Conservation (phyloP, 2,888 invertebrate genomes). For the Drosophila monieri region DNA sequence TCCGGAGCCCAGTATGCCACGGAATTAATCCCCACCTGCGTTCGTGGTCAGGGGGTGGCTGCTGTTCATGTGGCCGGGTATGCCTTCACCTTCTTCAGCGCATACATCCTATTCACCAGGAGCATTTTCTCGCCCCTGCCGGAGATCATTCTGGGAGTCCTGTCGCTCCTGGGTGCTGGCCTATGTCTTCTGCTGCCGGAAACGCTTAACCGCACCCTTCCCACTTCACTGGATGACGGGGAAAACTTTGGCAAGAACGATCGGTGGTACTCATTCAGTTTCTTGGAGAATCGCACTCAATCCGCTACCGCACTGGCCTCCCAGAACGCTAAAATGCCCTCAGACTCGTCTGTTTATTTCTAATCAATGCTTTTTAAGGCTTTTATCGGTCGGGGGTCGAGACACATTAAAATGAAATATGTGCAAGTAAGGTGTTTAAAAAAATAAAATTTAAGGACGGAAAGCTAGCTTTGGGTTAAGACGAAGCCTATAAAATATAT, state of each 20-base stretch:
- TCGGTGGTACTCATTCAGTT: slow-evolving; percentile 84
- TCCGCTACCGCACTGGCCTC: slow-evolving; percentile 63
- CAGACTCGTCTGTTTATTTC: slow-evolving; percentile 41
- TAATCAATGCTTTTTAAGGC: slow-evolving; percentile 8
- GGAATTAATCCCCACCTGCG: slow-evolving; percentile 87
- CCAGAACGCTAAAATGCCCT: slow-evolving; percentile 32
- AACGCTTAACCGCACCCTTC: slow-evolving; percentile 85
- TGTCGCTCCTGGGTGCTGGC: slow-evolving; percentile 85
- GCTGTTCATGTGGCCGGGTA: slow-evolving; percentile 87
- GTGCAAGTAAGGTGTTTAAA: too few relatives aligned
- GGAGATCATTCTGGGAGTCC: slow-evolving; percentile 85
- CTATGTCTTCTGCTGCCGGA: slow-evolving; percentile 87
- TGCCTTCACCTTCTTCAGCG: slow-evolving; percentile 86
- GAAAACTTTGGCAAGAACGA: slow-evolving; percentile 86
- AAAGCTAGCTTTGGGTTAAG: too few relatives aligned
- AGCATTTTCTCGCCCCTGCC: slow-evolving; percentile 84
- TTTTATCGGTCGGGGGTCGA: not conserved
- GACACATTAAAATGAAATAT: not conserved
- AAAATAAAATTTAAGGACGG: too few relatives aligned
- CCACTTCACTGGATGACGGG: slow-evolving; percentile 86
- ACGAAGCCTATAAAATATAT: too few relatives aligned
- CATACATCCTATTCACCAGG: slow-evolving; percentile 85
- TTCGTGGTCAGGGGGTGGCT: slow-evolving; percentile 87
- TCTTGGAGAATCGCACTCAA: slow-evolving; percentile 69
- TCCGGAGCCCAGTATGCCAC: slow-evolving; percentile 88